Conservation (phyloP, 2,888 invertebrate species). For the Slavum lentiscoides region DNA sequence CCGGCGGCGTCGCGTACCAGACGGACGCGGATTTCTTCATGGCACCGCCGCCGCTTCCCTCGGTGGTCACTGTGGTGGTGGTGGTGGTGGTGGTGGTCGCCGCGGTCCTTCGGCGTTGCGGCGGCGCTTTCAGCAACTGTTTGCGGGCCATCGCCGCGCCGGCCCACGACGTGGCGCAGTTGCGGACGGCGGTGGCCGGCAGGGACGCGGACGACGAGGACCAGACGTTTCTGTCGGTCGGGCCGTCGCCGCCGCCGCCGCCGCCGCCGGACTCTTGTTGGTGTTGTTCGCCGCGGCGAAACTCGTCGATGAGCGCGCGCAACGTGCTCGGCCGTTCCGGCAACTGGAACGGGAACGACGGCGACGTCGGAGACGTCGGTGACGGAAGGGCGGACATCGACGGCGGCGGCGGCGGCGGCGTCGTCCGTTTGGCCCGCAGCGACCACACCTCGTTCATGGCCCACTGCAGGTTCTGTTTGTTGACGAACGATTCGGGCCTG, state of each 20-base stretch:
- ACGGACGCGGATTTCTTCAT: conserved; percentile 41
- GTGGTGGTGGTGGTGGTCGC: background rate
- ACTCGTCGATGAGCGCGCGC: conserved; percentile 45
- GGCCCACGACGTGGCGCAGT: background rate
- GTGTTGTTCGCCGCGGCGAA: conserved; percentile 22
- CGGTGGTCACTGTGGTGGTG: too few species aligned
- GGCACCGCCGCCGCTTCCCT: too few species aligned
- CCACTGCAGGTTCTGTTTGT: conserved; percentile 74
- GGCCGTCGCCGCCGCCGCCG: background rate
- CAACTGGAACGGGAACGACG: conserved; percentile 34
- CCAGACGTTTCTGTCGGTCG: background rate
- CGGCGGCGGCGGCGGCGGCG: background rate
- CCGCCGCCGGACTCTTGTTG: background rate
- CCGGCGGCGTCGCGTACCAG: conserved; percentile 45
- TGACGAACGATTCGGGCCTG: conserved; percentile 71
- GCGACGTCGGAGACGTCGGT: background rate
- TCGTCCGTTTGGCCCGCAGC: conserved; percentile 1
- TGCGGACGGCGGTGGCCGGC: background rate
- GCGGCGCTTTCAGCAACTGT: conserved; percentile 12
- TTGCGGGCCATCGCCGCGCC: background rate
- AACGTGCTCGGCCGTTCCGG: conserved; percentile 42
- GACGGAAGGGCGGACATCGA: background rate
- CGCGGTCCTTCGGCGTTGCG: background rate
- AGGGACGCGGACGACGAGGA: background rate
- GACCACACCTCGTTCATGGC: conserved; percentile 72